Evolutionary conservation across 2,888 invertebrate species (phyloP).

Genomic region (Carabus problematicus): DNA sequence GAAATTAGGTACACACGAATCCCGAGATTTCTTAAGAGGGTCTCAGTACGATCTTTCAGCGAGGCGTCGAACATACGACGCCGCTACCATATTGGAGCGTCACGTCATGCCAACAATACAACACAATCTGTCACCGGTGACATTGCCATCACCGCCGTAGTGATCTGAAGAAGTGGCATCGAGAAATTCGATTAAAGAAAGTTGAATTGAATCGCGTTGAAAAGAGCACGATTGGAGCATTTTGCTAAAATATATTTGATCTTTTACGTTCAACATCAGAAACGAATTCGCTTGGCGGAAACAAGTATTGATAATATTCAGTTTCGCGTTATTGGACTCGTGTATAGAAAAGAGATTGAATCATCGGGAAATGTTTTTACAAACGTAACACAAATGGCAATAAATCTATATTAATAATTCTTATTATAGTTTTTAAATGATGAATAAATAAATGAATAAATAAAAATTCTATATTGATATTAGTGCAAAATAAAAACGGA

Average conservation of each 20-base stretch:
- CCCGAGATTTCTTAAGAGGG: slow-evolving; percentile 12
- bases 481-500: too few relatives aligned
- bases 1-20: slow-evolving; percentile 11
- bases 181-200: slow-evolving; percentile 56
- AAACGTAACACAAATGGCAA: too few relatives aligned
- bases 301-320: too few relatives aligned
- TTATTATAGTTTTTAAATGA: too few relatives aligned
- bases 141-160: background rate
- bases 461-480: too few relatives aligned
- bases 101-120: slow-evolving; percentile 23
- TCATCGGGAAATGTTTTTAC: too few relatives aligned
- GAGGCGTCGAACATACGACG: slow-evolving; percentile 11
- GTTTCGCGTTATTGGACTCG: too few relatives aligned
- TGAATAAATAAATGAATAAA: too few relatives aligned
- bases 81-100: slow-evolving; percentile 13
- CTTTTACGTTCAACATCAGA: slow-evolving; percentile 45
- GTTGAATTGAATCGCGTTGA: slow-evolving; percentile 54
- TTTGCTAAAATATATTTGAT: slow-evolving; percentile 56
- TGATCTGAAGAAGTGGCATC: slow-evolving; percentile 50
- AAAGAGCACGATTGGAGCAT: slow-evolving; percentile 53
- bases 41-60: slow-evolving; percentile 17
- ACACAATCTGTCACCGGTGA: slow-evolving; percentile 36
- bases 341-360: too few relatives aligned
- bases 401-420: too few relatives aligned
- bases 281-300: background rate